Conservation (phyloP, 2,113 vertebrate genomes). For the Otolemur garnettii region DNA sequence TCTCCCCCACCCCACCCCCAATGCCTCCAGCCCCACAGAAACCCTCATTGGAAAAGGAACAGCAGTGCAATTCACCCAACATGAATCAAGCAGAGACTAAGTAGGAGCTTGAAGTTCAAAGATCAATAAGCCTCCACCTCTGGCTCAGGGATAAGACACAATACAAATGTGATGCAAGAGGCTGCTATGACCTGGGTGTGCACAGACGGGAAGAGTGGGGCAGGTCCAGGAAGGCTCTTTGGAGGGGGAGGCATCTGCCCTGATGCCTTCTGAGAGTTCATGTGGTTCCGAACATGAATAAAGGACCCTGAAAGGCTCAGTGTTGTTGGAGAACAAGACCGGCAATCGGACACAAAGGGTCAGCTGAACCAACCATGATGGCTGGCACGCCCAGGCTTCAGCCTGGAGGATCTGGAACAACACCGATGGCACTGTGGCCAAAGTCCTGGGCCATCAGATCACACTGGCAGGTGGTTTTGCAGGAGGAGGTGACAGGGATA, state of each 20-base stretch:
- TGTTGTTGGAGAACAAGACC: background rate
- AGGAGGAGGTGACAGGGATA: background rate
- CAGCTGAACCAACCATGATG: background rate
- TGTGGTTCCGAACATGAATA: accelerated
- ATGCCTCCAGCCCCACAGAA: background rate
- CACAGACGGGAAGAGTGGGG: background rate
- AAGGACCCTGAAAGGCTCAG: accelerated
- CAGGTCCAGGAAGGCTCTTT: background rate
- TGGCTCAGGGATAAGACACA: background rate
- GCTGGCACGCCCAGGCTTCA: background rate
- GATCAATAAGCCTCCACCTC: background rate
- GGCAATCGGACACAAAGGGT: background rate
- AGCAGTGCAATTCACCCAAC: background rate
- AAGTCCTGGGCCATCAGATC: background rate
- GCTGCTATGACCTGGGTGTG: accelerated
- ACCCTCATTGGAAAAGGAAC: background rate
- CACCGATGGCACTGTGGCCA: background rate
- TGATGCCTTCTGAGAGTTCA: background rate
- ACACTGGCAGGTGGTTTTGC: background rate
- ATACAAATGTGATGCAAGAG: background rate
- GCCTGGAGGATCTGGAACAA: background rate
- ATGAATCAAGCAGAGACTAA: background rate
- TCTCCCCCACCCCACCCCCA: background rate
- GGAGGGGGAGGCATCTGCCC: background rate
- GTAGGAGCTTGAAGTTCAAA: background rate